Evolutionary conservation across 2,888 invertebrate species (phyloP), one percentile per base, ranked within the genome.

Genomic region (Cancer borealis): DNA sequence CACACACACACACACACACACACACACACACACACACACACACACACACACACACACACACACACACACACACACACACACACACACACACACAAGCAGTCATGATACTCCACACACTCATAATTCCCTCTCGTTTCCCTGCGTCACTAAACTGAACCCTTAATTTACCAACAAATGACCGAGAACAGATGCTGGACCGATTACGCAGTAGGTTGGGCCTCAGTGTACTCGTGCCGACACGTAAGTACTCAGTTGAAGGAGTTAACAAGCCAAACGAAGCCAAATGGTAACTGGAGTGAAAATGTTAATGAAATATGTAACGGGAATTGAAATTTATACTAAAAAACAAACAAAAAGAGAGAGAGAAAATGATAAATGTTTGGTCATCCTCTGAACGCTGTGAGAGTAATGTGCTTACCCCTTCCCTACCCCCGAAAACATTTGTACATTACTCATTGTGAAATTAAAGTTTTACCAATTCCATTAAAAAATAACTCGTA

Each of bases 121-220:
- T 60, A 49, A 87, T 87, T 47, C 92, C 73, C 92, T 30, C 84
- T 66, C 87, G 17, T 66, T 90, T 49, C 54, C 90, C 90, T 54
- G 90, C 90, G 90, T n/a, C 46, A 47, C 90, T 90, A 90, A 90
- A 90, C 90, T 90, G 49, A n/a, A 49, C 60, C 90, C 30, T 46
- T 90, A 90, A 90, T 90, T 54, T 90, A 90, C 54, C 54, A 39
- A 49, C 90, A 14, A 90, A n/a, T 84, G 84, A 84, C 39, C 14
- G 84, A 93, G 89, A 93, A 79, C 93, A 93, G 93, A 93, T 79
- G 93, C 93, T 93, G 93, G 91, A 84, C 91, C 93, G 93, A 54
- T 91, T 73, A 47, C 91, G 60, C 88, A 87, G 93, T 93, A 92
- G 84, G 93, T 93, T 54, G 92, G 91, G 87, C 49, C 92, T 84